These are phyloP conservation scores for Desmophyllum pertusum DNA, from an alignment of 92 coral and sea anemone genomes.

Conservation along the genomic window DNA sequence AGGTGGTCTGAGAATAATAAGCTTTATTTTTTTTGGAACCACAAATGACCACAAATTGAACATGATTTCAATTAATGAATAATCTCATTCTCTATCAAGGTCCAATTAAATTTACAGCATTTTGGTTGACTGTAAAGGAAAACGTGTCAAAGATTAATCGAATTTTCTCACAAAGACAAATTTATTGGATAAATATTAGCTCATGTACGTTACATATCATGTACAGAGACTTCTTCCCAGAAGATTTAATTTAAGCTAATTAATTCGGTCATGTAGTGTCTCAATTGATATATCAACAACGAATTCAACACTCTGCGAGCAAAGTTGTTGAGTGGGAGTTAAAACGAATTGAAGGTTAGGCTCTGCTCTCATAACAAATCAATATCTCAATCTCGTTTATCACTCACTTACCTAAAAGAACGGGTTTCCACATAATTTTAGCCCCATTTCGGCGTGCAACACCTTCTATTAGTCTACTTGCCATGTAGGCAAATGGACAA, in stretches of 20 bases:
- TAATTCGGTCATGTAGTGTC: no score
- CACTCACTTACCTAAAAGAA: slow-evolving; percentile 74
- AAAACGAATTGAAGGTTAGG: no score
- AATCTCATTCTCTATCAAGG: not conserved
- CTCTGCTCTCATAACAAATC: not conserved
- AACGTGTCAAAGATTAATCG: not conserved
- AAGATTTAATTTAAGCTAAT: no score
- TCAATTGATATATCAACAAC: not conserved
- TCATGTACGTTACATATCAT: no score
- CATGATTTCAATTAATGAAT: not conserved
- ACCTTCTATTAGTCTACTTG: slow-evolving; percentile 85
- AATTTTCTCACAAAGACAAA: not conserved
- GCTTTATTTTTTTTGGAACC: no score
- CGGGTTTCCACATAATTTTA: slow-evolving; percentile 89
- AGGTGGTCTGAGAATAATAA: not conserved
- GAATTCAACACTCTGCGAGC: not conserved
- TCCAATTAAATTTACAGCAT: no score
- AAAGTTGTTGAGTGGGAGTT: not conserved
- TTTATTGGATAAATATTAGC: no score
- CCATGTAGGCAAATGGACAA: slow-evolving; percentile 96
- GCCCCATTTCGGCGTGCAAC: slow-evolving; percentile 86
- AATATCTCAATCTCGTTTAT: no score
- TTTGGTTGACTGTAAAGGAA: no score
- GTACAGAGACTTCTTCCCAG: not conserved
- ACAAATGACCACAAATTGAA: not conserved